Evolutionary conservation across 1,140 invertebrate species (phyloP).

Genomic region (Myzus persicae): DNA sequence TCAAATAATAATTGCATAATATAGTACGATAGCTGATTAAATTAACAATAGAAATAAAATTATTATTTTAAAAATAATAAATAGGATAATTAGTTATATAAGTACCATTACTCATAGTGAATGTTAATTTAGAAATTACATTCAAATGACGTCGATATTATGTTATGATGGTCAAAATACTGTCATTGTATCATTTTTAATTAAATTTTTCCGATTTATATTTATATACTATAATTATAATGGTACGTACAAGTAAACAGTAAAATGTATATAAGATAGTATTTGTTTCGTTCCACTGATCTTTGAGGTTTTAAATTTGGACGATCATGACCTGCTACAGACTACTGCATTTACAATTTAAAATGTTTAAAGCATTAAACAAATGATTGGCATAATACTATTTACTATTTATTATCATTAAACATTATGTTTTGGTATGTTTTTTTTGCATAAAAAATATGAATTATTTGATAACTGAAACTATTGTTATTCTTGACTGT

Average conservation of each 20-base stretch:
- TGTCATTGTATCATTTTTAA: background rate
- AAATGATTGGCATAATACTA: background rate
- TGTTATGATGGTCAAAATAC: background rate
- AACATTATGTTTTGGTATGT: background rate
- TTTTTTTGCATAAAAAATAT: background rate
- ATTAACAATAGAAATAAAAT: background rate
- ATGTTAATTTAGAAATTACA: background rate
- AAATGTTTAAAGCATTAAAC: background rate
- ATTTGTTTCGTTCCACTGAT: background rate
- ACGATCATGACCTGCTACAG: background rate
- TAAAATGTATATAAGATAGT: background rate
- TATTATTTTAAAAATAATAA: background rate
- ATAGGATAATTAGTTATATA: background rate
- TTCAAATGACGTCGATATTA: background rate
- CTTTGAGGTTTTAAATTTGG: background rate
- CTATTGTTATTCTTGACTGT: background rate
- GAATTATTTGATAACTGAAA: background rate
- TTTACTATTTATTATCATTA: constrained; percentile 13
- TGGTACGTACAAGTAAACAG: background rate
- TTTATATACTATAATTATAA: background rate
- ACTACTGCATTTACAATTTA: background rate
- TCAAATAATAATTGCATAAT: constrained; percentile 7
- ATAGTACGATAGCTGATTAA: background rate
- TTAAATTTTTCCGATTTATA: background rate
- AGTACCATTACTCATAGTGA: background rate